Evolutionary conservation across 2,888 invertebrate genomes (phyloP).

Genomic region (Andrena praecox): DNA sequence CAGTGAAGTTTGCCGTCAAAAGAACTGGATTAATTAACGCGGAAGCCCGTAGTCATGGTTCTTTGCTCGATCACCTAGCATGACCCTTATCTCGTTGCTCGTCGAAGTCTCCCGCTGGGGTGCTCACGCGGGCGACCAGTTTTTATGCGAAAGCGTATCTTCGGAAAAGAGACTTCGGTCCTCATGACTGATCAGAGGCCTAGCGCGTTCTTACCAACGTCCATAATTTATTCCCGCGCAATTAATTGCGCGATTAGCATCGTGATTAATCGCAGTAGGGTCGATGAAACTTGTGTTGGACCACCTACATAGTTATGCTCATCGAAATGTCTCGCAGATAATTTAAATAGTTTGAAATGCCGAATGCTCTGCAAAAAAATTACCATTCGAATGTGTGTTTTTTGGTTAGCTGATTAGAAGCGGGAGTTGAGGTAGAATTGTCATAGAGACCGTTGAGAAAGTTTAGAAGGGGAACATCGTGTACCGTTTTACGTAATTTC

Average conservation of each 20-base stretch:
- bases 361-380: not conserved
- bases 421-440: no score
- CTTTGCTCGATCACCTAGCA: constrained; percentile 64
- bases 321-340: no score
- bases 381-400: not conserved
- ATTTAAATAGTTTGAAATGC: not conserved
- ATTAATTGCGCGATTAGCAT: constrained; percentile 37
- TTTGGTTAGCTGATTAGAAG: no score
- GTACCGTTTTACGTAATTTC: no score
- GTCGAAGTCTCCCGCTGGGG: constrained; percentile 58
- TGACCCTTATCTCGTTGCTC: constrained; percentile 59
- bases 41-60: constrained; percentile 55
- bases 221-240: constrained; percentile 5
- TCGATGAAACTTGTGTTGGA: no score
- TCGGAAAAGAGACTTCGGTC: constrained; percentile 44
- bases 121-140: constrained; percentile 55
- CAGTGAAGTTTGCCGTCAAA: constrained; percentile 49
- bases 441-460: no score
- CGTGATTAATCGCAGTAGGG: not conserved
- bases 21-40: constrained; percentile 74
- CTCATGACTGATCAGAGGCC: constrained; percentile 34
- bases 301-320: not conserved
- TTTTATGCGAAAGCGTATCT: constrained; percentile 54
- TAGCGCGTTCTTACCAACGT: constrained; percentile 7
- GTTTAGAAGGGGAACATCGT: no score